phyloP scores from a whole-genome alignment of 35 echinoderm and acorn worm species.

The Lytechinus pictus region DNA sequence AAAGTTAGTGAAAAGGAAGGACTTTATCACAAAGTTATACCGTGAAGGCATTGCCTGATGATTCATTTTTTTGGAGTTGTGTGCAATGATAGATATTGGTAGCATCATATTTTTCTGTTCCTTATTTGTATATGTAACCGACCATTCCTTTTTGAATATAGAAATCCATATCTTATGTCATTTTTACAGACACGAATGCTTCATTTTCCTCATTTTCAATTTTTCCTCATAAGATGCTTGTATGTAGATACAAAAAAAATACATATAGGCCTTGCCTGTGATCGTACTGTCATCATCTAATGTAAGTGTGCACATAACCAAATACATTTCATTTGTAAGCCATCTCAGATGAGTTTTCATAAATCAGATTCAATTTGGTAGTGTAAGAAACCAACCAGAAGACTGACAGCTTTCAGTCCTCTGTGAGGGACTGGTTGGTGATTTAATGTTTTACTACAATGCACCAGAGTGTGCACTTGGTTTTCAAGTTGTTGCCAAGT shows the following conservation, averaged over 20 bases:
- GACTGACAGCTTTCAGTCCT: too few species aligned
- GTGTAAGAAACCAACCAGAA: too few species aligned
- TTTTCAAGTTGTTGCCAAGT: too few species aligned
- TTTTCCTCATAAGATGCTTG: background rate
- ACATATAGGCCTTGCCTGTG: background rate
- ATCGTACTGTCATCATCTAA: background rate
- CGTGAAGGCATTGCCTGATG: background rate
- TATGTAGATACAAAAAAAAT: background rate
- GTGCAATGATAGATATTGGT: background rate
- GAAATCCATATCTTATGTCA: background rate
- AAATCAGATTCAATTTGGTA: too few species aligned
- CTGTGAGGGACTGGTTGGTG: too few species aligned
- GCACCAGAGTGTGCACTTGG: too few species aligned
- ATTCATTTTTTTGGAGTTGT: background rate
- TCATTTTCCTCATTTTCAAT: background rate
- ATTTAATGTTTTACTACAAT: too few species aligned
- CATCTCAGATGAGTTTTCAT: too few species aligned
- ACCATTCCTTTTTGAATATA: background rate
- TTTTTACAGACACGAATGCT: background rate
- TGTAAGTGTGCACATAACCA: background rate
- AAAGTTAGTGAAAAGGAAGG: background rate
- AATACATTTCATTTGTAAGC: too few species aligned
- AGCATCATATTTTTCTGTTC: background rate
- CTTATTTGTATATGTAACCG: background rate
- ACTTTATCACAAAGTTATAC: background rate